These are phyloP conservation scores for Drosophila affinis DNA, from an alignment of 2,888 invertebrate genomes.

Conservation along the genomic window DNA sequence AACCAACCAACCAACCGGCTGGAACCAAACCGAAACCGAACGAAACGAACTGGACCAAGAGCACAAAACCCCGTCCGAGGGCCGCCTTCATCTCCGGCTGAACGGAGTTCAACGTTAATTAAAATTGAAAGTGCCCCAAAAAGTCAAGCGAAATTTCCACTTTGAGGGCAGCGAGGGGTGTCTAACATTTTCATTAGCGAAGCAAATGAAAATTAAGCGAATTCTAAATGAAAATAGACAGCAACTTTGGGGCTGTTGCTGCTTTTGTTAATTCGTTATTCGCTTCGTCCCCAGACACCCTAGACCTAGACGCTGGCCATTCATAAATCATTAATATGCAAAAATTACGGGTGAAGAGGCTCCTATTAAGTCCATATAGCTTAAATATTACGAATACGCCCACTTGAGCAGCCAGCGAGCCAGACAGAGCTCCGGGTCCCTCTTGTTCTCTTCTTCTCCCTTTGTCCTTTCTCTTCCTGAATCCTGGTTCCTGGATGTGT, in stretches of 20 bases:
- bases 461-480: not conserved
- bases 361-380: constrained; percentile 41
- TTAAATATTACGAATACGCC: constrained; percentile 70
- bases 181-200: constrained; percentile 64
- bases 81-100: not conserved
- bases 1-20: constrained; percentile 2
- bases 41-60: not conserved
- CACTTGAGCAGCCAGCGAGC: constrained; percentile 61
- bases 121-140: constrained; percentile 67
- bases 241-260: constrained; percentile 35
- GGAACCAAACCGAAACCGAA: constrained; percentile 2
- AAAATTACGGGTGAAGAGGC: constrained; percentile 30
- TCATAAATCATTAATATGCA: constrained; percentile 75
- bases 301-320: constrained; percentile 2
- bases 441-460: not conserved
- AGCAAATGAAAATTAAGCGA: constrained; percentile 70
- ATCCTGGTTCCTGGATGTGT: not conserved
- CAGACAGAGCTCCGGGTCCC: constrained; percentile 24
- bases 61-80: too few relatives aligned
- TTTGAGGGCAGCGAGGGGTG: constrained; percentile 8
- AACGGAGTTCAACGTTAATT: constrained; percentile 55
- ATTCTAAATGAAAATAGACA: constrained; percentile 68
- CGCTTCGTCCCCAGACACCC: constrained; percentile 12
- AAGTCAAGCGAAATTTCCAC: constrained; percentile 48
- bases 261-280: constrained; percentile 47